Percentiles rank a stretch among this genome's conserved stretches.
phyloP scores from a whole-genome alignment of 53 echinoderm and acorn worm species.

The Antedon mediterranea region DNA sequence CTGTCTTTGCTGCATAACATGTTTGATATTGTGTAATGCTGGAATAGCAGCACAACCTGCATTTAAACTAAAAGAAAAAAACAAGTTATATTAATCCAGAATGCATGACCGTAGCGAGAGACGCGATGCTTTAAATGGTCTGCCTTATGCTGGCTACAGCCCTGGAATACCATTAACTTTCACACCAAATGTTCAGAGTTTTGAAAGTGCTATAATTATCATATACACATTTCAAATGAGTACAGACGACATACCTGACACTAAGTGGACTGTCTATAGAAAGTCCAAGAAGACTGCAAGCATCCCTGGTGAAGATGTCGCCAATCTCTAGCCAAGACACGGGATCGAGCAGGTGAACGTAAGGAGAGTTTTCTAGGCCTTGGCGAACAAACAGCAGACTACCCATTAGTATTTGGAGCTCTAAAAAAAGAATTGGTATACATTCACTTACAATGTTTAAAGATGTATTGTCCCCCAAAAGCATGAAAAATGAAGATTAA shows the following conservation, averaged over 20 bases:
- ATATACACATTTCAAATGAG: too few relatives aligned
- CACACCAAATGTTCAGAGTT: too few relatives aligned
- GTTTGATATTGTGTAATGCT: constrained; percentile 76
- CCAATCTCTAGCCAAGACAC: constrained; percentile 82
- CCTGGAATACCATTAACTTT: too few relatives aligned
- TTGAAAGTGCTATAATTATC: too few relatives aligned
- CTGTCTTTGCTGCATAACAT: constrained; percentile 91
- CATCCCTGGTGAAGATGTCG: constrained; percentile 88
- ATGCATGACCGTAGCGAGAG: too few relatives aligned
- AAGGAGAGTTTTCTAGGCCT: constrained; percentile 67
- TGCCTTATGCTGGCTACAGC: too few relatives aligned
- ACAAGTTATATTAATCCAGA: too few relatives aligned
- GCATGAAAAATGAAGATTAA: too few relatives aligned
- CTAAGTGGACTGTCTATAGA: constrained; percentile 86
- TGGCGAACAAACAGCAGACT: constrained; percentile 75
- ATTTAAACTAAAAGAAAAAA: constrained; percentile 35
- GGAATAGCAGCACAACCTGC: constrained; percentile 71
- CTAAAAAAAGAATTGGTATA: constrained; percentile 24
- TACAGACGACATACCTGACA: constrained; percentile 47
- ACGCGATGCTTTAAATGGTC: too few relatives aligned
- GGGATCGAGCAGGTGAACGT: constrained; percentile 65
- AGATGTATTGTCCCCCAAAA: too few relatives aligned
- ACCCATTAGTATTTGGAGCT: constrained; percentile 83
- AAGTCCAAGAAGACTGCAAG: constrained; percentile 65
- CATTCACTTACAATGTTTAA: too few relatives aligned